Base-by-base conservation (phyloP, 2,113 vertebrate genomes). In the Gulo gulo region DNA sequence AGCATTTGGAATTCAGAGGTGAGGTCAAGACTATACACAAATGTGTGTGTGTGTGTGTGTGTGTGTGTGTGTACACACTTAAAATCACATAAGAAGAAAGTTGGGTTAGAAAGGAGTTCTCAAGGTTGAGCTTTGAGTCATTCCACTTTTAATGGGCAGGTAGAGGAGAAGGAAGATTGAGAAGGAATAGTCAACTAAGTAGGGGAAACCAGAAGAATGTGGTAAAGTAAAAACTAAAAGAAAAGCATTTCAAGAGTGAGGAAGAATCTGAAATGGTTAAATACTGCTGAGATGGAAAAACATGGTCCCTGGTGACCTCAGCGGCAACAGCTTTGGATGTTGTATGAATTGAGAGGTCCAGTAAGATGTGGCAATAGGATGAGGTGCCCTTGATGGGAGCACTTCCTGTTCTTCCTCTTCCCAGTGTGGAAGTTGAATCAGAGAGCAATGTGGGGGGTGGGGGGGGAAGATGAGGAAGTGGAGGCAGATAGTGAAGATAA, bases 231-330 rank as follows among this genome's bases (percentile, higher is more conserved):
- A 94, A 26, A 92, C 76, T 7, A n/a, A 85, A 11, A 90, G 50
- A 71, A 82, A 95, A 88, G 34, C 20, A 86, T 91, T 89, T 91
- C 16, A 57, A 94, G 84, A 83, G 92, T 55, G 45, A 94, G 6
- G 10, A 90, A 95, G 34, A 2, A 50, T 94, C 86, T 90, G 31
- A 73, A 71, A 71, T 76, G 65, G 20, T n/a, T 45, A 69, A 71
- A 14, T 45, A 91, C 4, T 50, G 9, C 26, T 71, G 42, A 89
- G n/a, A n/a, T 81, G 87, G 8, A 16, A 83, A 81, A 80, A 45
- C 52, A 39, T 73, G 61, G 16, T 89, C 31, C 69, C 78, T 59
- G 69, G 29, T 82, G 59, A 82, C 20, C 47, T 71, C 16, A 42
- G 2, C 2, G 47, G 39, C 26, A 91, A 39, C 16, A 63, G 31